These are phyloP conservation scores for Koerneria pararmatus DNA, from an alignment of 2,888 invertebrate species.

Conservation along the genomic window DNA sequence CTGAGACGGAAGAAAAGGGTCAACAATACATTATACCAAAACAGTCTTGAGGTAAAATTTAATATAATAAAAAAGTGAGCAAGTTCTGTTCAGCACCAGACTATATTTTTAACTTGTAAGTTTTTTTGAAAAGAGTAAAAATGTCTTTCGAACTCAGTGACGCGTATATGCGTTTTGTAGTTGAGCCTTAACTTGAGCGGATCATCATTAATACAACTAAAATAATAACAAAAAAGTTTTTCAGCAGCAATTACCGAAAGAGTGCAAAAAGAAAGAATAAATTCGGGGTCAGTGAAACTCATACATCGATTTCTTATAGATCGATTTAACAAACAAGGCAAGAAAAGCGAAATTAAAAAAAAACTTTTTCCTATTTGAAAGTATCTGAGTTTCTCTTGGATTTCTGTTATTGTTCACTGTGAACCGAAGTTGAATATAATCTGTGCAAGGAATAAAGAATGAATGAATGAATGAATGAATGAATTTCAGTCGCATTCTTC, in stretches of 20 bases:
- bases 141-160: background rate
- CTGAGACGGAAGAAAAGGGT: background rate
- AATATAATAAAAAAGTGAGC: background rate
- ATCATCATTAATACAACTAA: background rate
- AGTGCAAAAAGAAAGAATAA: background rate
- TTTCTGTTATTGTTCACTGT: no score
- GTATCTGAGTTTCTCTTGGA: no score
- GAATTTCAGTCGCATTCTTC: no score
- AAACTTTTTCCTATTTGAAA: no score
- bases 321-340: no score
- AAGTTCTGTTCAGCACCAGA: background rate
- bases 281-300: no score
- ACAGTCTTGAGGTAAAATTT: background rate
- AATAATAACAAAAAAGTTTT: background rate
- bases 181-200: background rate
- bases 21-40: background rate
- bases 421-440: no score
- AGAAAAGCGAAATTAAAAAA: no score
- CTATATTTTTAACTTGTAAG: background rate
- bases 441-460: no score
- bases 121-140: background rate
- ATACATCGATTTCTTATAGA: no score
- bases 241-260: background rate
- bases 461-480: no score
- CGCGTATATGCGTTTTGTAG: no score